Evolutionary conservation across 2,797 vertebrate species (phyloP), one percentile per base, ranked within the genome.

Genomic region (Staurois parvus): DNA sequence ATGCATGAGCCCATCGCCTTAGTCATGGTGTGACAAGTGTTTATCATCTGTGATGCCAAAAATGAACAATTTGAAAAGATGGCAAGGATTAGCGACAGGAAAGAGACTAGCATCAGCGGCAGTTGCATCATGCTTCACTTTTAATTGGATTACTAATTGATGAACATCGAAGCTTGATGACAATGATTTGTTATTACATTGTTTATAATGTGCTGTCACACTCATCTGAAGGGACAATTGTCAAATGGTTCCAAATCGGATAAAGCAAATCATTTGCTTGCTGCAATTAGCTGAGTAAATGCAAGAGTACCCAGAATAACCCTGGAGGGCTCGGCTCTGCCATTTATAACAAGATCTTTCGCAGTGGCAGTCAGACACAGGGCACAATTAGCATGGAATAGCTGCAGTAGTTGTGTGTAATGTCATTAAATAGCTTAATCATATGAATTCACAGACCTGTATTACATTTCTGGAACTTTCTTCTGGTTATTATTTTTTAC

Each of bases 351-450:
- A 59, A 72, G 0, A 80, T 86, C 48, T 42, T 87, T 79, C 74
- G 82, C 5, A 11, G 78, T 40, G 28, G 74, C 2, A 0, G 77
- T 85, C 81, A 37, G 79, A 26, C 37, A 81, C 37, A 86, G n/a
- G 13, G 64, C n/a, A 62, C 15, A 19, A 70, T 88, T 29, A 68
- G 3, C 59, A 40, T 8, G 75, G 78, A 85, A 79, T 83, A 45
- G n/a, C 76, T 67, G 10, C 26, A 37, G n/a, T 28, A 7, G 28
- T 72, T 64, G 76, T 42, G 78, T 79, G 10, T 52, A 30, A 68
- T 89, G 87, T 70, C 64, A 29, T 84, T 88, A 70, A 29, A 78
- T 68, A 11, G 2, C 28, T 42, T 66, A 77, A 87, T 68, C 26
- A 29, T 69, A 75, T 72, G 62, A 56, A 69, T 66, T 66, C 0